These are phyloP conservation scores for Lissocephala sabroskyi DNA, from an alignment of 2,888 invertebrate species.

Conservation along the genomic window DNA sequence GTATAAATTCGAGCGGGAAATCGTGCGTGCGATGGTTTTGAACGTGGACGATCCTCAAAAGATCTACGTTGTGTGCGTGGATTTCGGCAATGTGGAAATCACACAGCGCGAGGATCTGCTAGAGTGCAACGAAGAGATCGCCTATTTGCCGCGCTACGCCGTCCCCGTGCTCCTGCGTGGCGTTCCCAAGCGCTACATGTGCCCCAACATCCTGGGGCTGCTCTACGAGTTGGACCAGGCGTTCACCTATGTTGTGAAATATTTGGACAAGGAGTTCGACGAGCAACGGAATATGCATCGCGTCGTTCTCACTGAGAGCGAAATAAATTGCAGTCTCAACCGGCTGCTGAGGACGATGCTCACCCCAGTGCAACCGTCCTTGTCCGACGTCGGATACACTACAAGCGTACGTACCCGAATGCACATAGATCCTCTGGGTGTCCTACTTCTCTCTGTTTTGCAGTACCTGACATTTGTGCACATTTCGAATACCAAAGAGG, in stretches of 20 bases:
- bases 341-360: conserved; percentile 47
- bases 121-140: conserved; percentile 44
- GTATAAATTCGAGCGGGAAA: conserved; percentile 44
- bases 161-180: conserved; percentile 60
- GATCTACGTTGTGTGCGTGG: conserved; percentile 62
- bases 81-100: conserved; percentile 66
- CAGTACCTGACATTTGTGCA: conserved; percentile 46
- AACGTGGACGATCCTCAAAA: conserved; percentile 40
- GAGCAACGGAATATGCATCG: conserved; percentile 35
- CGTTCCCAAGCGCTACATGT: conserved; percentile 55
- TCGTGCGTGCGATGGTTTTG: conserved; percentile 62
- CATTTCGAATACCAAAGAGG: conserved; percentile 51
- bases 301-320: conserved; percentile 52
- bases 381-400: conserved; percentile 31
- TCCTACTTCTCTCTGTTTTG: no score
- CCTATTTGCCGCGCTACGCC: conserved; percentile 49
- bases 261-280: conserved; percentile 42
- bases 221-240: conserved; percentile 29
- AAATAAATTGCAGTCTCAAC: conserved; percentile 55
- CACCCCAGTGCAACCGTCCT: conserved; percentile 40
- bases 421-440: no score
- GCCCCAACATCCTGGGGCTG: conserved; percentile 39
- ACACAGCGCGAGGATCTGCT: conserved; percentile 48
- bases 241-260: conserved; percentile 45
- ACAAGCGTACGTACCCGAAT: conserved; percentile 56